These are phyloP conservation scores for Orchesella cincta DNA, from an alignment of 1,140 invertebrate genomes.

Conservation along the genomic window DNA sequence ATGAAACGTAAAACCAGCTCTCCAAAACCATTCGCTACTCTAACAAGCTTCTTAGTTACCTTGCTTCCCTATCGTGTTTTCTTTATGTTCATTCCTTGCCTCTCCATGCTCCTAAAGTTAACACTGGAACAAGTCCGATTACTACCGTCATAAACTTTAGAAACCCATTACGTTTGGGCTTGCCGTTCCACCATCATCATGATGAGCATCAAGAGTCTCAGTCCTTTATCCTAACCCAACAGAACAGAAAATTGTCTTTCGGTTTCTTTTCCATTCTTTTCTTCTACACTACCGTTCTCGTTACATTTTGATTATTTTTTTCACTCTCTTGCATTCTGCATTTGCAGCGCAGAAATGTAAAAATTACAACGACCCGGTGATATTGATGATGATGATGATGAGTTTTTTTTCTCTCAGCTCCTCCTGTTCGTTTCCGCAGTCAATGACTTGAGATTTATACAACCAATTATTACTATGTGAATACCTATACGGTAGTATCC, in stretches of 20 bases:
- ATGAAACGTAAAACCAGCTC: too few species aligned
- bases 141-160: slow-evolving; percentile 38
- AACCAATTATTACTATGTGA: not conserved
- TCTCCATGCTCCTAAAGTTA: too few species aligned
- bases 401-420: slow-evolving; percentile 39
- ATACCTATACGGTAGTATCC: too few species aligned
- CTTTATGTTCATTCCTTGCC: too few species aligned
- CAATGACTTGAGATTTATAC: slow-evolving; percentile 23
- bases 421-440: slow-evolving; percentile 42
- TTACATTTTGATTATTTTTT: not conserved
- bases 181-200: too few species aligned
- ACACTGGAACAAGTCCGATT: slow-evolving; percentile 26
- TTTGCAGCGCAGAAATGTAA: not conserved
- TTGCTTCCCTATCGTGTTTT: too few species aligned
- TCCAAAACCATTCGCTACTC: too few species aligned
- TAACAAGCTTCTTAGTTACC: too few species aligned
- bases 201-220: too few species aligned
- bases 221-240: too few species aligned
- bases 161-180: slow-evolving; percentile 26
- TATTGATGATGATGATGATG: not conserved
- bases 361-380: not conserved
- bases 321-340: not conserved
- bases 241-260: not conserved
- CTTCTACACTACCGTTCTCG: not conserved
- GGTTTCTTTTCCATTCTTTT: not conserved